Conservation (phyloP, 1,140 invertebrate genomes). For the Pseudomyrmex concolor region DNA sequence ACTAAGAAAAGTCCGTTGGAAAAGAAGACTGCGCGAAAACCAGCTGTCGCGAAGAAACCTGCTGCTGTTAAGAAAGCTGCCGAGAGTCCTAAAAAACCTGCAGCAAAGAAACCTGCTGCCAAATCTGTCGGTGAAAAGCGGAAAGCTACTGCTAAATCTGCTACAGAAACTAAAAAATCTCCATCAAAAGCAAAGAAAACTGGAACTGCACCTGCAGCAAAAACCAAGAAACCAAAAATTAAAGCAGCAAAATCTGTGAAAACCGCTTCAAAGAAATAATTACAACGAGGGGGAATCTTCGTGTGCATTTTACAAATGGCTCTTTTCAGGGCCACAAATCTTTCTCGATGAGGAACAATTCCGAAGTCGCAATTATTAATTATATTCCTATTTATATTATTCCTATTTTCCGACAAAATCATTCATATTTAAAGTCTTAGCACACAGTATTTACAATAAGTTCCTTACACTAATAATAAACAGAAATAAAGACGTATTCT, state of each 20-base stretch:
- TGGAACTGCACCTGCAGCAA: constrained; percentile 61
- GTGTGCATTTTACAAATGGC: constrained; percentile 25
- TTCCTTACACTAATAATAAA: no score
- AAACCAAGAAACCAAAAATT: constrained; percentile 62
- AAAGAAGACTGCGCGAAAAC: constrained; percentile 51
- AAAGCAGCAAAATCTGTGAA: constrained; percentile 12
- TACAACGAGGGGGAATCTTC: neutral
- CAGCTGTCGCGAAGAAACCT: constrained; percentile 15
- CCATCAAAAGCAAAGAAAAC: constrained; percentile 61
- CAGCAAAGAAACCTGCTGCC: neutral
- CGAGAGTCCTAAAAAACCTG: constrained; percentile 15
- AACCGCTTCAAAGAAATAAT: constrained; percentile 67
- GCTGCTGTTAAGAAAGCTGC: constrained; percentile 27
- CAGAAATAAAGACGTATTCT: no score
- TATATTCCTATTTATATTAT: no score
- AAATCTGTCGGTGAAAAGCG: constrained; percentile 34
- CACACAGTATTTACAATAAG: no score
- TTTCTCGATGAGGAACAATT: neutral
- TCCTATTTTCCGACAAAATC: neutral
- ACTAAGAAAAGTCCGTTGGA: constrained; percentile 2
- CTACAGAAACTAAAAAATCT: neutral
- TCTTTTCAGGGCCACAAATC: constrained; percentile 60
- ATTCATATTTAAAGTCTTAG: no score
- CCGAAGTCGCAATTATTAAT: neutral
- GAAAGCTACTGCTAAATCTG: constrained; percentile 15